Conservation (phyloP, 2,888 invertebrate genomes). For the Patella pellucida region DNA sequence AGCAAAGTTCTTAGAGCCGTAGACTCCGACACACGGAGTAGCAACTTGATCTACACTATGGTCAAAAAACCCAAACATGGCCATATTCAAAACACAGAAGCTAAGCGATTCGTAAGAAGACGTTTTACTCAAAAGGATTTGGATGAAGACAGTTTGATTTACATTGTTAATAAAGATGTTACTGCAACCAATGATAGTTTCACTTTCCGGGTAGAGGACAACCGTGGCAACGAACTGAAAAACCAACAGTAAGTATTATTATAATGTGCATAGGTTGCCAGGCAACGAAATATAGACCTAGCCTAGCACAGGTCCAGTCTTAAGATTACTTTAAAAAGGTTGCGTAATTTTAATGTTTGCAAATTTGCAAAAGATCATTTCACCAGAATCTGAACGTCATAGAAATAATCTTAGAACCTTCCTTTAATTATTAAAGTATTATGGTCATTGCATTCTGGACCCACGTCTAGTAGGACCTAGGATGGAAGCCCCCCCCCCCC, state of each 20-base stretch:
- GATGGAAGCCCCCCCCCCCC: no score
- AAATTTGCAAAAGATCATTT: no score
- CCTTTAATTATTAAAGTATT: no score
- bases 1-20: conserved; percentile 48
- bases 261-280: neutral
- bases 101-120: conserved; percentile 60
- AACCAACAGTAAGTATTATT: conserved; percentile 54
- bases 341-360: no score
- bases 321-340: no score
- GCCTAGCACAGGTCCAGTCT: no score
- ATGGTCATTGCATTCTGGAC: no score
- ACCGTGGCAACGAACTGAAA: conserved; percentile 60
- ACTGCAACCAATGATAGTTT: conserved; percentile 63
- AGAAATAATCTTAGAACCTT: no score
- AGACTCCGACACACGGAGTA: conserved; percentile 52
- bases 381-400: no score
- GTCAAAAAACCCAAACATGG: conserved; percentile 61
- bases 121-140: conserved; percentile 68
- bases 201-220: conserved; percentile 63
- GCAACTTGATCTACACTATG: conserved; percentile 61
- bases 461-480: no score
- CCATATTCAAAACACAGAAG: conserved; percentile 63
- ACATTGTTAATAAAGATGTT: conserved; percentile 57
- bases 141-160: conserved; percentile 62
- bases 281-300: no score